Evolutionary conservation across 2,888 invertebrate species (phyloP).

Genomic region (Andrena haemorrhoa): DNA sequence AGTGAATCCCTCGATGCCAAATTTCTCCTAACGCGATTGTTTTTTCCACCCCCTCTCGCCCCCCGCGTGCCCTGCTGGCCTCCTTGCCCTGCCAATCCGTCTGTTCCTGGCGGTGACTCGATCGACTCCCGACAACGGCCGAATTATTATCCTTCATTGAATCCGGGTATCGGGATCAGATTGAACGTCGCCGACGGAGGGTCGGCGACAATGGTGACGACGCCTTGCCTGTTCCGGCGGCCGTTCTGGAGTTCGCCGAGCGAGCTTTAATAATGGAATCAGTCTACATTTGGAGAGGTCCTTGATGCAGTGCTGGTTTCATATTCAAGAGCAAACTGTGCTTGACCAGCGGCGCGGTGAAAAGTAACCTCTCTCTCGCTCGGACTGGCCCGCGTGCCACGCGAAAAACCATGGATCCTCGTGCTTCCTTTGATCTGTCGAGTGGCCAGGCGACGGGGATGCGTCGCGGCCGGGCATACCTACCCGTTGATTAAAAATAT

Average conservation of each 20-base stretch:
- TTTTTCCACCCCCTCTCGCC: conserved; percentile 9
- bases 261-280: no score
- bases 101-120: background rate
- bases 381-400: background rate
- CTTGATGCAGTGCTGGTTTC: no score
- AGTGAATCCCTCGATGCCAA: conserved; percentile 15
- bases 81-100: background rate
- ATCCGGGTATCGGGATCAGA: background rate
- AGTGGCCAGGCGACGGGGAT: conserved; percentile 48
- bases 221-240: no score
- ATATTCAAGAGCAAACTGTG: background rate
- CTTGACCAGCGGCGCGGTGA: background rate
- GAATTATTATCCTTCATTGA: conserved; percentile 29
- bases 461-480: conserved; percentile 41
- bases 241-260: no score
- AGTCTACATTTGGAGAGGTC: no score
- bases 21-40: conserved; percentile 49
- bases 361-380: background rate
- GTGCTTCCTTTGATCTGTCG: conserved; percentile 55
- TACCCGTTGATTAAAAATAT: conserved; percentile 64
- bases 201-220: no score
- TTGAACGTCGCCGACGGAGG: background rate
- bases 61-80: background rate
- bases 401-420: conserved; percentile 26
- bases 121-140: background rate